Conservation (phyloP, 2,113 vertebrate genomes). For the Anoura caudifer region DNA sequence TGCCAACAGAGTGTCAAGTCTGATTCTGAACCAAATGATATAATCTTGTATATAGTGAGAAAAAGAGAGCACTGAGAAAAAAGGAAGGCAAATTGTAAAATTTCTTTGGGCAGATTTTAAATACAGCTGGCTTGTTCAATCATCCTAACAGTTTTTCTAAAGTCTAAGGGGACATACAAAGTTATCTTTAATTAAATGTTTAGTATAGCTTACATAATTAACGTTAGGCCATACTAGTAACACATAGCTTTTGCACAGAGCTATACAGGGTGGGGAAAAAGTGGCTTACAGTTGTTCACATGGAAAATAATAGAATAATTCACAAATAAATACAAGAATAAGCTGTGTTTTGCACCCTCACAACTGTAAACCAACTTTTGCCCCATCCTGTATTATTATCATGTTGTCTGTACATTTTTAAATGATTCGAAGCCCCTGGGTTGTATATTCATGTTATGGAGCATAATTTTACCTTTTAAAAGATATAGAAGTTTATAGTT, state of each 20-base stretch:
- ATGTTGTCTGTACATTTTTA: not conserved
- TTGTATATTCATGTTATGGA: not conserved
- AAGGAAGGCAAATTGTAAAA: not conserved
- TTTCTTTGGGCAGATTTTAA: conserved; percentile 11
- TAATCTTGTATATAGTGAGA: not conserved
- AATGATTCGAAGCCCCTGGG: not conserved
- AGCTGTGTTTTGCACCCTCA: not conserved
- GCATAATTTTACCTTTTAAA: conserved; percentile 2
- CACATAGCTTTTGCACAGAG: not conserved
- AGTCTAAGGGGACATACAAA: not conserved
- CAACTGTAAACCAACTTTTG: not conserved
- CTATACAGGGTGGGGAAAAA: not conserved
- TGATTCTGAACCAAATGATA: not conserved
- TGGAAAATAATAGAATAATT: not conserved
- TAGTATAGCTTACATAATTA: not conserved
- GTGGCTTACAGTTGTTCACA: not conserved
- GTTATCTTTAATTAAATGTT: not conserved
- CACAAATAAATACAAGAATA: not conserved
- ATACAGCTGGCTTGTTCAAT: not conserved
- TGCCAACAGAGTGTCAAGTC: not conserved
- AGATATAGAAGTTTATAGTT: not conserved
- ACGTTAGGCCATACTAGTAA: not conserved
- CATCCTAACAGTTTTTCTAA: not conserved
- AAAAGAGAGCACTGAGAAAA: not conserved
- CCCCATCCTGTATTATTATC: not conserved